Percentiles rank a stretch among this genome's conserved stretches.
Evolutionary conservation across 2,113 vertebrate species (phyloP).

Genomic region (Neoarius graeffei): DNA sequence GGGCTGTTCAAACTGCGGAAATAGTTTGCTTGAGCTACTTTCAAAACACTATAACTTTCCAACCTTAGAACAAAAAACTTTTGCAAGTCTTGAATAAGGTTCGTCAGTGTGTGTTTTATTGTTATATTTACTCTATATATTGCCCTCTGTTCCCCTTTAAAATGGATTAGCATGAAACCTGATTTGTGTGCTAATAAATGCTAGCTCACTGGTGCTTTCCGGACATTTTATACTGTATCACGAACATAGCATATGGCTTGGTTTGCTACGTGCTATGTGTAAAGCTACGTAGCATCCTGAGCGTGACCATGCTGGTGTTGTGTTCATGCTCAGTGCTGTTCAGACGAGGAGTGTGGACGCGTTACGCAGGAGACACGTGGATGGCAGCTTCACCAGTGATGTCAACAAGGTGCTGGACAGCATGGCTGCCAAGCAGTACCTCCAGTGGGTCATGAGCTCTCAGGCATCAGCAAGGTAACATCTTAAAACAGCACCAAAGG

Average conservation of each 20-base stretch:
- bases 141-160: too few relatives aligned
- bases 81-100: too few relatives aligned
- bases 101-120: too few relatives aligned
- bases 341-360: constrained; percentile 69
- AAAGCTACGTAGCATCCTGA: not conserved
- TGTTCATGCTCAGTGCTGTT: constrained; percentile 76
- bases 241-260: too few relatives aligned
- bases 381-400: constrained; percentile 95
- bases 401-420: constrained; percentile 92
- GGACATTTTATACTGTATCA: not conserved
- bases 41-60: too few relatives aligned
- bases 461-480: constrained; percentile 77
- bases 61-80: too few relatives aligned
- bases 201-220: not conserved
- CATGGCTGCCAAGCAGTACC: constrained; percentile 90
- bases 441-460: constrained; percentile 92
- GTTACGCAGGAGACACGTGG: constrained; percentile 84
- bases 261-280: not conserved
- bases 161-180: not conserved
- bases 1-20: too few relatives aligned
- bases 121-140: too few relatives aligned
- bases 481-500: not conserved
- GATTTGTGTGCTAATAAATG: not conserved
- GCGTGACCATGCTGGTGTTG: constrained; percentile 53
- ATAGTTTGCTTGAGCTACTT: too few relatives aligned